phyloP scores from a whole-genome alignment of 1,140 invertebrate species.

The honey bee (Apis mellifera) region DNA sequence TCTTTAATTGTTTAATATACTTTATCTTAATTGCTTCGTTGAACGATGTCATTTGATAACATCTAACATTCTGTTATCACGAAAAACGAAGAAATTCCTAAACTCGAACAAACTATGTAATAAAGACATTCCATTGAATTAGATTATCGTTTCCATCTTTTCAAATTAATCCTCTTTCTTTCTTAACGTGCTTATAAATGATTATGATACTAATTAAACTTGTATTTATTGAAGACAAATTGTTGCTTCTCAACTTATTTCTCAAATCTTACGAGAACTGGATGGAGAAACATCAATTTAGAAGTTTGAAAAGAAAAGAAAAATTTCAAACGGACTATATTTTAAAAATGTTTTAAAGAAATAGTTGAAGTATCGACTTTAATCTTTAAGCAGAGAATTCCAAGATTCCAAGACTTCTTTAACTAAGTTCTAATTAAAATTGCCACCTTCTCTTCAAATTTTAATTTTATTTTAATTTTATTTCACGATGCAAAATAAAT shows the following conservation, averaged over 20 bases:
- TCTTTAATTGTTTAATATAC: not conserved
- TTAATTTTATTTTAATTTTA: too few species aligned
- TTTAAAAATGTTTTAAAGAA: too few species aligned
- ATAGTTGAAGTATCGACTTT: too few species aligned
- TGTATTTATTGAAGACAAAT: not conserved
- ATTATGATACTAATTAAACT: slow-evolving; percentile 9
- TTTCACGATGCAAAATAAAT: too few species aligned
- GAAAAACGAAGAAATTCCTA: slow-evolving; percentile 61
- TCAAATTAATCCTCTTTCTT: slow-evolving; percentile 52
- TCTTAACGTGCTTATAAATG: not conserved
- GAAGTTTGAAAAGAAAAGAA: too few species aligned
- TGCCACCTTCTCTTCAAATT: not conserved
- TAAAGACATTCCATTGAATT: slow-evolving; percentile 67
- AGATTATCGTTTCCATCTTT: slow-evolving; percentile 55
- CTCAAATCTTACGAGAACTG: too few species aligned
- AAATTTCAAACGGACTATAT: too few species aligned
- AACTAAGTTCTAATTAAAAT: not conserved
- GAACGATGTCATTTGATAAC: slow-evolving; percentile 21
- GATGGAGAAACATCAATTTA: too few species aligned
- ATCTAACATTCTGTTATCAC: slow-evolving; percentile 53
- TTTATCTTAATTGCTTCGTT: slow-evolving; percentile 28
- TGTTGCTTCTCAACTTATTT: too few species aligned
- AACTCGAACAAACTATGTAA: slow-evolving; percentile 60
- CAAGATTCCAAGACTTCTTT: not conserved
- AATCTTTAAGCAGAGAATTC: too few species aligned